A percentile compares a stretch with the other conserved stretches of the same genome.
phyloP scores from a whole-genome alignment of 2,113 vertebrate species.

The Ophthalmolycus amberensis region DNA sequence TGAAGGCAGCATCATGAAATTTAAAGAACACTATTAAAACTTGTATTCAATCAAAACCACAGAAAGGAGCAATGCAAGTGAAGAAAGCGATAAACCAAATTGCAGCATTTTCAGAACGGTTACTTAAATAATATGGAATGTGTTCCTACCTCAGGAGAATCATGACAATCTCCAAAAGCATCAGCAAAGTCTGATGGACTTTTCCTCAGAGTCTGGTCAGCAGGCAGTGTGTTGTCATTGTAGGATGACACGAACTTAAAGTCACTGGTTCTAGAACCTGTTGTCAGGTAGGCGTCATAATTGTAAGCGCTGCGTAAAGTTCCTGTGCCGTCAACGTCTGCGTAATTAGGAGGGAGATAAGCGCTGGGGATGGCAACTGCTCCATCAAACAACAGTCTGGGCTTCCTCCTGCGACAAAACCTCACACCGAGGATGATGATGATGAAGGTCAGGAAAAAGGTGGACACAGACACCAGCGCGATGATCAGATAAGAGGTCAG shows the following conservation, averaged over 20 bases:
- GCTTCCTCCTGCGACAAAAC: slow-evolving; percentile 66
- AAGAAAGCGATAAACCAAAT: not conserved
- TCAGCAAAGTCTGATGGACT: slow-evolving; percentile 39
- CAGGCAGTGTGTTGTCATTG: slow-evolving; percentile 33
- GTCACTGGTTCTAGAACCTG: slow-evolving; percentile 32
- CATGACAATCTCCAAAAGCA: not conserved
- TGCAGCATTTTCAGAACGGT: not conserved
- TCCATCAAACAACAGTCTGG: slow-evolving; percentile 75
- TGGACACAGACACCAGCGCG: too few relatives aligned
- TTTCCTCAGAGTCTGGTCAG: slow-evolving; percentile 29
- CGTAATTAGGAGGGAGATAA: slow-evolving; percentile 76
- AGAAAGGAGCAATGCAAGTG: not conserved
- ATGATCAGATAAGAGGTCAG: too few relatives aligned
- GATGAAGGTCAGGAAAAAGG: too few relatives aligned
- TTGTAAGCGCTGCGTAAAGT: slow-evolving; percentile 49
- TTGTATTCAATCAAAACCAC: not conserved
- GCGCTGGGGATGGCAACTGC: slow-evolving; percentile 71
- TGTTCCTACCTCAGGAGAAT: slow-evolving; percentile 22
- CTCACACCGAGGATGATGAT: slow-evolving; percentile 76
- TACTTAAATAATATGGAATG: not conserved
- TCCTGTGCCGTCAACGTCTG: slow-evolving; percentile 74
- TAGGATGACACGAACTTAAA: slow-evolving; percentile 69
- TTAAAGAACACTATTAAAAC: not conserved
- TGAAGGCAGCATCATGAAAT: not conserved
- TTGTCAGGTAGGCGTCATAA: not conserved